Evolutionary conservation across 2,888 invertebrate genomes (phyloP), one percentile per base, ranked within the genome.

Genomic region (Zeuzera pyrina): DNA sequence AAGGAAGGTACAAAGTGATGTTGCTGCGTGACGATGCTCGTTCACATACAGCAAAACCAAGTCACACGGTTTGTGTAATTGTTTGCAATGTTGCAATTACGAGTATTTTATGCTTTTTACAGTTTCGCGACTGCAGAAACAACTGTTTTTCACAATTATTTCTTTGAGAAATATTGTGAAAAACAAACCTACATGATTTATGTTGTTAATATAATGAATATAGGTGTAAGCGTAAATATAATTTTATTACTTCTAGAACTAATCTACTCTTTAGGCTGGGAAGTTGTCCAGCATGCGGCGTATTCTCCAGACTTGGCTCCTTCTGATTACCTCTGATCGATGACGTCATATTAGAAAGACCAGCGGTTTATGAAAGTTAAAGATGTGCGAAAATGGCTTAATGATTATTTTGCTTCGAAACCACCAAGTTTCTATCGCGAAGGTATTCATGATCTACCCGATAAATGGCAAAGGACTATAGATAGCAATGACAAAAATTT

Each of bases 21-120:
- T 30, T 43, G 31, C 34, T 45, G 19, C 39, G 41, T 32, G 40
- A 42, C 25, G 42, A 39, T 23, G 39, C 37, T 19, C 33, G 35
- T 26, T 10, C n/a, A 31, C 39, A 29, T 32, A 35, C 27, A 33
- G 28, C 28, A 33, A 25, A 23, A 23, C 3, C 23, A 23, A n/a
- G n/a, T 10, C 23, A 23, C n/a, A n/a, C n/a, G n/a, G n/a, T n/a
- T n/a, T n/a, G n/a, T n/a, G n/a, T n/a, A n/a, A n/a, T n/a, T n/a
- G n/a, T n/a, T n/a, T n/a, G n/a, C n/a, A n/a, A n/a, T n/a, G n/a
- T n/a, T n/a, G n/a, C n/a, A n/a, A n/a, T n/a, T n/a, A n/a, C n/a
- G n/a, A n/a, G n/a, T n/a, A n/a, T n/a, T n/a, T n/a, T n/a, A n/a
- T n/a, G n/a, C n/a, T n/a, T n/a, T n/a, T n/a, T n/a, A n/a, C n/a